phyloP scores from a whole-genome alignment of 37 sponge, comb jelly and placozoan genomes.

The Cladorhizidae sp. region DNA sequence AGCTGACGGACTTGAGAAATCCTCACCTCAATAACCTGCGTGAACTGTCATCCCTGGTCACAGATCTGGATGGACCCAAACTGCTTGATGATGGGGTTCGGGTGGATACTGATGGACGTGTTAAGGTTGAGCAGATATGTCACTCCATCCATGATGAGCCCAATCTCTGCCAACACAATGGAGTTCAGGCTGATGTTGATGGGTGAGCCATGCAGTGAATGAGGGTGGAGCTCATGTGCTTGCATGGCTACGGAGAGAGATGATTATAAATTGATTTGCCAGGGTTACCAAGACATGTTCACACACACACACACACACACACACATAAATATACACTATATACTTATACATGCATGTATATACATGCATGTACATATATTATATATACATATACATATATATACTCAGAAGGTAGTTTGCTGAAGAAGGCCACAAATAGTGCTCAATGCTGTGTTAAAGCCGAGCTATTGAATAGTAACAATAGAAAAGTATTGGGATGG shows the following conservation, averaged over 20 bases:
- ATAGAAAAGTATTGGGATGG: too few relatives aligned
- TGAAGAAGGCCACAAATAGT: background rate
- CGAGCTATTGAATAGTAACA: too few relatives aligned
- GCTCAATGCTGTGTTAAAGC: too few relatives aligned
- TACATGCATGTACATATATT: background rate
- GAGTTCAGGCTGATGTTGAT: background rate
- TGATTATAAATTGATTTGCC: too few relatives aligned
- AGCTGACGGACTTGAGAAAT: too few relatives aligned
- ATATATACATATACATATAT: too few relatives aligned
- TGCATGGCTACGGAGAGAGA: constrained; percentile 46
- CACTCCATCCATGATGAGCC: constrained; percentile 60
- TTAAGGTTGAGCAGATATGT: constrained; percentile 35
- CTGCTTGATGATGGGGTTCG: constrained; percentile 26
- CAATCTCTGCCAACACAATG: background rate
- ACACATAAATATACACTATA: background rate
- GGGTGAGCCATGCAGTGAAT: constrained; percentile 20
- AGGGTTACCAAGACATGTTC: too few relatives aligned
- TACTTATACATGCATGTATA: background rate
- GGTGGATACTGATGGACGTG: constrained; percentile 17
- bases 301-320: too few relatives aligned
- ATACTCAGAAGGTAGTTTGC: background rate
- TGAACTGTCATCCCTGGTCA: background rate
- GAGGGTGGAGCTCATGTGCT: background rate
- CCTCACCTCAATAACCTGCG: background rate
- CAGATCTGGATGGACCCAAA: background rate